These are phyloP conservation scores for Andricus grossulariae DNA, from an alignment of 1,140 invertebrate species.

Conservation along the genomic window DNA sequence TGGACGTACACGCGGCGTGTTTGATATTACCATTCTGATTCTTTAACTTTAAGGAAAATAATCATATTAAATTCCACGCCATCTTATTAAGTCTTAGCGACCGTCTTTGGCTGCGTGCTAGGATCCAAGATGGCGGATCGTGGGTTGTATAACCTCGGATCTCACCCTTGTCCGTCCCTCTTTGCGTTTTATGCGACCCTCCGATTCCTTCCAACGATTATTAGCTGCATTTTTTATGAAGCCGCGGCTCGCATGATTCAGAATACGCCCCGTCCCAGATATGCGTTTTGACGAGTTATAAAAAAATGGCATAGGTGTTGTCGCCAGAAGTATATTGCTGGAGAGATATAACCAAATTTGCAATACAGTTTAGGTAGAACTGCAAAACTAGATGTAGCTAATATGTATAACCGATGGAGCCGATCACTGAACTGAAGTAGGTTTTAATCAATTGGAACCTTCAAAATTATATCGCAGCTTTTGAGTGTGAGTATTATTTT, in stretches of 20 bases:
- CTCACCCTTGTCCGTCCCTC: slow-evolving; percentile 49
- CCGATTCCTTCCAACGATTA: slow-evolving; percentile 63
- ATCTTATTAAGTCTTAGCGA: slow-evolving; percentile 48
- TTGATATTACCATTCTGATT: slow-evolving; percentile 53
- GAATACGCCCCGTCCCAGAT: slow-evolving; percentile 55
- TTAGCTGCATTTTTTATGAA: slow-evolving; percentile 72
- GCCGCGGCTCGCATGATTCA: slow-evolving; percentile 52
- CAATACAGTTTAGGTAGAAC: no score
- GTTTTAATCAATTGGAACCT: no score
- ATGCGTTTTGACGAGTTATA: slow-evolving; percentile 27
- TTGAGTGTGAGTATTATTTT: no score
- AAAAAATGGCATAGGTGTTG: no score
- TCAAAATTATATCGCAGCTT: no score
- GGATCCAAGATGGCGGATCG: slow-evolving; percentile 51
- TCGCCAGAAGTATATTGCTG: no score
- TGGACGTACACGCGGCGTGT: slow-evolving; percentile 36
- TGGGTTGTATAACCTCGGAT: slow-evolving; percentile 34
- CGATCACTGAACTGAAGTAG: no score
- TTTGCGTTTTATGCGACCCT: slow-evolving; percentile 52
- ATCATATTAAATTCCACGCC: slow-evolving; percentile 61
- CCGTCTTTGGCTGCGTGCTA: slow-evolving; percentile 52
- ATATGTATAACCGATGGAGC: no score
- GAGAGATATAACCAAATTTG: no score
- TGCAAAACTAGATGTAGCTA: no score
- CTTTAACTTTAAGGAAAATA: background rate